These are phyloP conservation scores for Ptilonorhynchus violaceus DNA, from an alignment of 2,113 vertebrate genomes.

Conservation along the genomic window DNA sequence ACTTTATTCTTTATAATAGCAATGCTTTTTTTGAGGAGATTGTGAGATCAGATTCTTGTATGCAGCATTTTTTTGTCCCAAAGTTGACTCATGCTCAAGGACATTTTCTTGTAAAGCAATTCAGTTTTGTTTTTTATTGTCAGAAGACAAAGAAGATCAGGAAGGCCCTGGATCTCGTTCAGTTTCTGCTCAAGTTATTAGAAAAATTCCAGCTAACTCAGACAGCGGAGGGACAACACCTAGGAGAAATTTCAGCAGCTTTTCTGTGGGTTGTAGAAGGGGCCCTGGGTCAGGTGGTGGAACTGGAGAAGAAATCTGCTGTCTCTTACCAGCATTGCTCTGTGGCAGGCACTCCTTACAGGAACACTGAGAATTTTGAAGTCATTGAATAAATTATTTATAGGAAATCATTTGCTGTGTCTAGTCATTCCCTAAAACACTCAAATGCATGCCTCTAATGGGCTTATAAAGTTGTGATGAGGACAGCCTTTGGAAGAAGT, in stretches of 20 bases:
- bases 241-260: background rate
- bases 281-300: background rate
- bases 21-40: background rate
- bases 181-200: background rate
- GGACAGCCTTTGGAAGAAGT: background rate
- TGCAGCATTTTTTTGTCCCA: background rate
- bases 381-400: slow-evolving; percentile 45
- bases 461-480: slow-evolving; percentile 33
- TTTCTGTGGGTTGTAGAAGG: background rate
- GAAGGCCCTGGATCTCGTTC: background rate
- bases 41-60: background rate
- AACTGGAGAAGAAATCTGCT: background rate
- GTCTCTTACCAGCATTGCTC: slow-evolving; percentile 34
- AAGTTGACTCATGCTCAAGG: background rate
- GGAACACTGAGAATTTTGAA: background rate
- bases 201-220: background rate
- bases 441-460: slow-evolving; percentile 41
- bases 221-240: background rate
- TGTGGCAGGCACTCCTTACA: slow-evolving; percentile 16
- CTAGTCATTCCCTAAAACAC: slow-evolving; percentile 51
- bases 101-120: background rate
- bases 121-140: background rate
- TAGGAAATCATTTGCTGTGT: slow-evolving; percentile 31
- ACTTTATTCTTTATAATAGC: background rate
- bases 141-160: background rate